phyloP scores from a whole-genome alignment of 1,140 invertebrate genomes.

The Drosophila nigromelanica region DNA sequence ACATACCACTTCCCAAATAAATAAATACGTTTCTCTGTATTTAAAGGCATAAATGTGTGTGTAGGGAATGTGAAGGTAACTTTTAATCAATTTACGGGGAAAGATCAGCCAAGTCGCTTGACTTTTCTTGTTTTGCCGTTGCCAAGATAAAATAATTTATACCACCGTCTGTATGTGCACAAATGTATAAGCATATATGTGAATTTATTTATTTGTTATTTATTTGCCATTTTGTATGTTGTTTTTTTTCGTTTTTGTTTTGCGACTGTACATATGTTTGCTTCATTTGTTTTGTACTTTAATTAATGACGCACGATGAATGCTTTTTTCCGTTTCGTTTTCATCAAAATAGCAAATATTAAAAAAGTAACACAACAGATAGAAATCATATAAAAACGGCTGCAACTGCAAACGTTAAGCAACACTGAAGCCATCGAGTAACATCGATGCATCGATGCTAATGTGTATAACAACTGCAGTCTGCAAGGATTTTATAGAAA shows the following conservation, averaged over 20 bases:
- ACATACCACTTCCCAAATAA: conserved; percentile 52
- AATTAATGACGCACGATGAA: conserved; percentile 74
- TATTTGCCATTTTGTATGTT: conserved; percentile 67
- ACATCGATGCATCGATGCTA: conserved; percentile 17
- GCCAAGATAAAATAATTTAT: conserved; percentile 63
- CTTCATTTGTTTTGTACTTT: conserved; percentile 57
- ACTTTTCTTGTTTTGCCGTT: conserved; percentile 57
- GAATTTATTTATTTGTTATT: conserved; percentile 76
- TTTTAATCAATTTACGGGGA: conserved; percentile 69
- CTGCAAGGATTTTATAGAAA: neutral
- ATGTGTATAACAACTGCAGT: conserved; percentile 41
- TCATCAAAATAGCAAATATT: conserved; percentile 43
- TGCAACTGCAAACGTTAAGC: conserved; percentile 2
- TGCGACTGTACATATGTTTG: conserved; percentile 49
- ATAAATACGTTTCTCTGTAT: conserved; percentile 24
- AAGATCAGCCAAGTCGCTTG: conserved; percentile 55
- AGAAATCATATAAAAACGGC: conserved; percentile 2
- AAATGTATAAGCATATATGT: conserved; percentile 17
- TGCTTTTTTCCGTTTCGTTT: conserved; percentile 51
- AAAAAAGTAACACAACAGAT: conserved; percentile 1
- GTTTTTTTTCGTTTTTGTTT: conserved; percentile 25
- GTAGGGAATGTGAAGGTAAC: conserved; percentile 66
- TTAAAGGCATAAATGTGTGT: neutral
- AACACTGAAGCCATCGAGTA: neutral
- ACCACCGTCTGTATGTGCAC: conserved; percentile 10